These are phyloP conservation scores for Brachyhypopomus occidentalis DNA, from an alignment of 2,113 vertebrate genomes.

Conservation along the genomic window DNA sequence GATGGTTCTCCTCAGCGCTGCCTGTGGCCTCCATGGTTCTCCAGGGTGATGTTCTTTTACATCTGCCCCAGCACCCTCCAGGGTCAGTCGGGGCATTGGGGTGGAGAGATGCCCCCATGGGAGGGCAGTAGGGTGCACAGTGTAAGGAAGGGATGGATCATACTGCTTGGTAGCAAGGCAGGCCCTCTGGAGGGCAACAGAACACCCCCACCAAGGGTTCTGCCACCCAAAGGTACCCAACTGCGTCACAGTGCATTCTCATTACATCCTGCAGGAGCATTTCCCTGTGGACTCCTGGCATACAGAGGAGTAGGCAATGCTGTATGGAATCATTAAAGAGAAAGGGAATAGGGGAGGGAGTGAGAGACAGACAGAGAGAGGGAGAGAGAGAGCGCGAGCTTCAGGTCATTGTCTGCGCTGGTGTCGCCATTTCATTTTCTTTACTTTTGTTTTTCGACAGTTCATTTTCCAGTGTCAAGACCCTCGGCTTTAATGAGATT, in stretches of 20 bases:
- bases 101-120: not conserved
- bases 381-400: not conserved
- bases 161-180: not conserved
- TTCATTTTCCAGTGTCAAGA: conserved; percentile 5
- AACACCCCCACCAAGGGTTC: not conserved
- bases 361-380: not conserved
- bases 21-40: not conserved
- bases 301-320: not conserved
- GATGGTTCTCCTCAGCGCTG: not conserved
- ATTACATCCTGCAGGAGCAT: not conserved
- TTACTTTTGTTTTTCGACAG: conserved; percentile 1
- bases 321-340: not conserved
- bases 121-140: not conserved
- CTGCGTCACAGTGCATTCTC: not conserved
- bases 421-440: conserved; percentile 3
- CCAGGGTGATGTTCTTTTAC: not conserved
- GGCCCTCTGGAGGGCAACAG: not conserved
- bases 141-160: not conserved
- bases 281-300: not conserved
- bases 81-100: not conserved
- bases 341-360: not conserved
- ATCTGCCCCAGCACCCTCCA: no score
- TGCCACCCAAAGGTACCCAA: not conserved
- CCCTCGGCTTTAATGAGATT: not conserved
- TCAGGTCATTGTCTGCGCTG: not conserved